Conservation (phyloP, 2,113 vertebrate genomes). For the Ellobius talpinus region DNA sequence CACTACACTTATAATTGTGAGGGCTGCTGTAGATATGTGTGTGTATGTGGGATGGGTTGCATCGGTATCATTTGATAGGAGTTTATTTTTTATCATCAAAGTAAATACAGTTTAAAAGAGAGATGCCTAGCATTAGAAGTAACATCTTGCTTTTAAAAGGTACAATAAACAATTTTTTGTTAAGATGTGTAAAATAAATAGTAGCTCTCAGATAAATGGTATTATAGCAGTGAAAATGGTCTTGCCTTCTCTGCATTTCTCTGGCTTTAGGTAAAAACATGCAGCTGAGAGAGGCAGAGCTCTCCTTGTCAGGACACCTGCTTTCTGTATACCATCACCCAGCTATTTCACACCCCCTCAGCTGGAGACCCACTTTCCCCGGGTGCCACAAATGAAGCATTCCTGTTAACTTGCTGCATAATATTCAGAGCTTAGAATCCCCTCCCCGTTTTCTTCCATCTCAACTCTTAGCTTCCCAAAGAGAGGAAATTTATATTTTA, state of each 20-base stretch:
- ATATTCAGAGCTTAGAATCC: conserved; percentile 12
- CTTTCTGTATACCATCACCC: conserved; percentile 29
- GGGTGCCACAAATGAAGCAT: conserved; percentile 45
- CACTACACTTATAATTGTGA: not conserved
- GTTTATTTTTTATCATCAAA: conserved; percentile 35
- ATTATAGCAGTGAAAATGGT: not conserved
- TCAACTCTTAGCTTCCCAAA: conserved; percentile 49
- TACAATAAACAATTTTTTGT: not conserved
- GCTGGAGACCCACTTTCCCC: conserved; percentile 17
- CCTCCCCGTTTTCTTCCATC: not conserved
- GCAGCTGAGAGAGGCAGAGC: conserved; percentile 33
- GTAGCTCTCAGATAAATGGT: not conserved
- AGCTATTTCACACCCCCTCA: conserved; percentile 28
- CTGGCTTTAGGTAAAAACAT: conserved; percentile 32
- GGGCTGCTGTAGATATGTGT: not conserved
- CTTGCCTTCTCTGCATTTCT: not conserved
- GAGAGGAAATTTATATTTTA: not conserved
- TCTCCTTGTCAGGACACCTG: conserved; percentile 51
- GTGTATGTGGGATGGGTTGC: not conserved
- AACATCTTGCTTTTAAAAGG: not conserved
- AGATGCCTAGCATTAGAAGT: not conserved
- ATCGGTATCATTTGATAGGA: not conserved
- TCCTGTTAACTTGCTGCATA: conserved; percentile 52
- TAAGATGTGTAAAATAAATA: not conserved
- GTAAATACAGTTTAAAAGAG: not conserved